Percentiles rank a stretch among this genome's conserved stretches.
phyloP scores from a whole-genome alignment of 1,140 invertebrate species.

The Ceratina japonica region DNA sequence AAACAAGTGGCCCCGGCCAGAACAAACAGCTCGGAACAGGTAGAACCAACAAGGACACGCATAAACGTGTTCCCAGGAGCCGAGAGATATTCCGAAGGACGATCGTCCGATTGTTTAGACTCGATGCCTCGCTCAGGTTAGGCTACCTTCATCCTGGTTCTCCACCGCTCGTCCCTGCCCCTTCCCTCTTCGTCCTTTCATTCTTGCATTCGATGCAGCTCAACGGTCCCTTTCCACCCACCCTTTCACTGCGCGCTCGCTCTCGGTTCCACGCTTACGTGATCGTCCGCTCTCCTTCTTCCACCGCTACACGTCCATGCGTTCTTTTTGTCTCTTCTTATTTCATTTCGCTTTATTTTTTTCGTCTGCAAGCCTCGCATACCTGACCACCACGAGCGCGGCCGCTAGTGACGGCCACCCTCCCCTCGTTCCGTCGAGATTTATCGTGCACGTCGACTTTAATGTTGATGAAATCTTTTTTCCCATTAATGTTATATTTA shows the following conservation, averaged over 20 bases:
- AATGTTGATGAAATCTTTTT: background rate
- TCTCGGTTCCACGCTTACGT: slow-evolving; percentile 12
- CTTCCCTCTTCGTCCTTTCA: slow-evolving; percentile 7
- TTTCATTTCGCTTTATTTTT: slow-evolving; percentile 70
- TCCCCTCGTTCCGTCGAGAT: slow-evolving; percentile 2
- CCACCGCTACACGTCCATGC: slow-evolving; percentile 37
- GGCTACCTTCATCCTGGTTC: slow-evolving; percentile 53
- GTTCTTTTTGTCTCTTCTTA: slow-evolving; percentile 67
- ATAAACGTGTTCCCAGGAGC: slow-evolving; percentile 70
- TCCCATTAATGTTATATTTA: background rate
- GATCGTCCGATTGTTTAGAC: slow-evolving; percentile 75
- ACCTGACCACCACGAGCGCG: slow-evolving; percentile 75
- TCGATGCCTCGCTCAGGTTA: slow-evolving; percentile 59
- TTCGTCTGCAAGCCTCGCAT: slow-evolving; percentile 74
- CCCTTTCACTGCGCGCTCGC: slow-evolving; percentile 28
- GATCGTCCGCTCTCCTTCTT: slow-evolving; percentile 33
- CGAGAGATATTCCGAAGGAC: slow-evolving; percentile 67
- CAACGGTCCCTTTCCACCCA: slow-evolving; percentile 17
- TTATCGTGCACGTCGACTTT: background rate
- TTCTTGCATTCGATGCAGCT: slow-evolving; percentile 35
- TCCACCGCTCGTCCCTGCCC: slow-evolving; percentile 45
- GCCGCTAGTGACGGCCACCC: slow-evolving; percentile 51
- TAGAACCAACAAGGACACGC: slow-evolving; percentile 55
- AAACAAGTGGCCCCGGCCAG: background rate
- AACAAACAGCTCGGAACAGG: slow-evolving; percentile 22